Evolutionary conservation across 2,888 invertebrate species (phyloP), one percentile per base, ranked within the genome.

Genomic region (Cataglyphis altisquamis): DNA sequence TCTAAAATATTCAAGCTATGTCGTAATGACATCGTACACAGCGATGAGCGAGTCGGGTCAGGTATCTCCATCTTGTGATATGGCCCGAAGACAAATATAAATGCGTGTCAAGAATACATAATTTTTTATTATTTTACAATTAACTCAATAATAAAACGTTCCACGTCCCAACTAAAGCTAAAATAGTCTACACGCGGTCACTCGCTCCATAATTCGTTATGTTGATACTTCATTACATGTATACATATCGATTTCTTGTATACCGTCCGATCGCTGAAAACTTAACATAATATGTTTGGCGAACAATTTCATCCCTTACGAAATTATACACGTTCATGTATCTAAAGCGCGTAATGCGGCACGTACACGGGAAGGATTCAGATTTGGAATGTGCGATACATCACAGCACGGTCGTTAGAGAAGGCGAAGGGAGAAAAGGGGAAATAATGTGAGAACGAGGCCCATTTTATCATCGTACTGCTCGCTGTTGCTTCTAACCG

Each of bases 301-400:
- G 75, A 45, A 82, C 77, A 75, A 68, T 89, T 86, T 78, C 85
- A 85, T 74, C 78, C 41, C 39, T 87, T 90, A 89, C 67, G 82
- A 86, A 89, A 89, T 87, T 81, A 90, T 29, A 73, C 84, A 89
- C 81, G 45, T 70, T 81, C 81, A 64, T 39, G n/a, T 15, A 12
- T 83, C 86, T 90, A 80, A 89, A 84, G 64, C 52, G 52, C 66
- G 67, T 73, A 15, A 84, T 83, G 73, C 70, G 74, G n/a, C 66
- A 84, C 66, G 77, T 85, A 86, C 63, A 84, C 55, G 81, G 67
- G 89, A 84, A 81, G 78, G 85, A 84, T 83, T 89, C 83, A 90
- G 77, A 85, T 84, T 78, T 90, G 89, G 90, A 90, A 90, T 90
- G 90, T 87, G 73, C 84, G 52, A 82, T 81, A 86, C 87, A 88